Base-by-base conservation (phyloP, 2,113 vertebrate species). In the Pterophyllum scalare region DNA sequence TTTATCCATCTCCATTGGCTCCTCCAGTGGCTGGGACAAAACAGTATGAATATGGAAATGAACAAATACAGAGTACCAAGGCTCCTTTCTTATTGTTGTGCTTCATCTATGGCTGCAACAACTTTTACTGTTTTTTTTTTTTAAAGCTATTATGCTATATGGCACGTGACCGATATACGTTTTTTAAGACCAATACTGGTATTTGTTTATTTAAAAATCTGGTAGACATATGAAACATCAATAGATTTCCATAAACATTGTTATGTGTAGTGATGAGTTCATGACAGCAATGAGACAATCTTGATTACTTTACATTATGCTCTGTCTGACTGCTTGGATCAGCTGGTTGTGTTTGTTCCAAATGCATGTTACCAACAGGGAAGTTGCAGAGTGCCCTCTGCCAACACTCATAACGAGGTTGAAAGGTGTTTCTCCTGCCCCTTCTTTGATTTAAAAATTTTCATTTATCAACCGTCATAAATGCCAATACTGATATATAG, bases 271-370 rank as follows among this genome's bases (percentile, higher is more conserved):
- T 28, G 15, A 28, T 70, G 26, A 49, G 26, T 70, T 49, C 20
- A 49, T n/a, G n/a, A n/a, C n/a, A n/a, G n/a, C n/a, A n/a, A n/a
- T n/a, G 28, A 70, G 22, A 70, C 49, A 43, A 49, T 49, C 9
- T 70, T 28, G 64, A 0, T 49, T 49, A 49, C 9, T 46, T 0
- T 1, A 28, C 26, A 49, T 70, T 49, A 20, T 0, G 10, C 24
- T 49, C 15, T 12, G 10, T 3, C 10, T 10, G 3, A 40, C 38
- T 2, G 8, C 62, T 67, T 46, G 15, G 40, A 46, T 67, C 62
- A 65, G 40, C 13, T 65, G 35, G 61, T 65, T 43, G 15, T 64
- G 35, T 65, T 65, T 65, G 61, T 64, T 64, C 6, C 61, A 64
- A 64, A 38, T 19, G 10, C 8, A 38, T 64, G 22, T 8, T 54